Evolutionary conservation across 2,113 vertebrate species (phyloP).

Genomic region (Corythoichthys intestinalis): DNA sequence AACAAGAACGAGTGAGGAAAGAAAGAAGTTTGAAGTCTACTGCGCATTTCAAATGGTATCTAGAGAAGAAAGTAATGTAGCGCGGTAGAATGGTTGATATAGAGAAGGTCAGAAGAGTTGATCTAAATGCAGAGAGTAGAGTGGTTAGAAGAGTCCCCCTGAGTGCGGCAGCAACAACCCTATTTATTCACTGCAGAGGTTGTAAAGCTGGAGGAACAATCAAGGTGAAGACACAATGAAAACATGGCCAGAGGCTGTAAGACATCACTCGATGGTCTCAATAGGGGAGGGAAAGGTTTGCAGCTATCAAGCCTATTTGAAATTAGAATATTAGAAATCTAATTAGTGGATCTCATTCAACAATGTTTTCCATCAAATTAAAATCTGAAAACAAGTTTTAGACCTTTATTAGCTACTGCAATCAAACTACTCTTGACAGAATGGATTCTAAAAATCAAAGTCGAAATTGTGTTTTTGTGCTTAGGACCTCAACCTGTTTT

Average conservation of each 20-base stretch:
- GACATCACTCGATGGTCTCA: slow-evolving; percentile 42
- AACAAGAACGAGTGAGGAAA: neutral
- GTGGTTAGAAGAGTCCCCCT: slow-evolving; percentile 21
- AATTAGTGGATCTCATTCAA: slow-evolving; percentile 24
- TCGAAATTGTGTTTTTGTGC: neutral
- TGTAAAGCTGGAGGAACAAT: slow-evolving; percentile 55
- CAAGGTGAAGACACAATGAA: slow-evolving; percentile 44
- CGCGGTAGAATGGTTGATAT: slow-evolving; percentile 14
- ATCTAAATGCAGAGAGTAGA: neutral
- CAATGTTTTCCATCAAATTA: slow-evolving; percentile 9
- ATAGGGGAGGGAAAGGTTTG: slow-evolving; percentile 48
- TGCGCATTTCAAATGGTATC: neutral
- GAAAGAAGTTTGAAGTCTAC: neutral
- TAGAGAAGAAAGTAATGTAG: neutral
- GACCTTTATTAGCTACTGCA: slow-evolving; percentile 5
- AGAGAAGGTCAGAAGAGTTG: slow-evolving; percentile 18
- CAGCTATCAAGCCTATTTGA: slow-evolving; percentile 19
- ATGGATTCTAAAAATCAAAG: neutral
- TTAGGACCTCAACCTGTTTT: slow-evolving; percentile 12
- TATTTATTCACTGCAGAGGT: slow-evolving; percentile 45
- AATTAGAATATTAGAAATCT: slow-evolving; percentile 40
- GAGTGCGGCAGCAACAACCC: slow-evolving; percentile 37
- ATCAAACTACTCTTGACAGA: slow-evolving; percentile 12
- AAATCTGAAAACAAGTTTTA: slow-evolving; percentile 12
- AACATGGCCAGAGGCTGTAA: slow-evolving; percentile 45